Evolutionary conservation across 1,140 invertebrate genomes (phyloP).

Genomic region (Caenorhabditis remanei): DNA sequence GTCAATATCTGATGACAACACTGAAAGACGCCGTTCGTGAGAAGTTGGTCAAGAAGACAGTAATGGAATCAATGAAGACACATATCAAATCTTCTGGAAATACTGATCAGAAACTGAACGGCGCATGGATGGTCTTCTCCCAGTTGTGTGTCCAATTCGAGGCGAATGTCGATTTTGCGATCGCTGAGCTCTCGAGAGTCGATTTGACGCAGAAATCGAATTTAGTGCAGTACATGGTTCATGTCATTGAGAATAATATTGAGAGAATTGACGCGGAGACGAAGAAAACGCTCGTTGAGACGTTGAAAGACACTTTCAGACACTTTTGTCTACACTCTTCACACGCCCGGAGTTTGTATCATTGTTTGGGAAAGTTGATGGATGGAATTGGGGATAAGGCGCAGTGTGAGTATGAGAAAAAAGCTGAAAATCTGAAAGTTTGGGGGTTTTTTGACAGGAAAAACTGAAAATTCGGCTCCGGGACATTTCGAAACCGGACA

Average conservation of each 20-base stretch:
- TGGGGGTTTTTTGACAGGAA: too few species aligned
- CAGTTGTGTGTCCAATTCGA: slow-evolving; percentile 29
- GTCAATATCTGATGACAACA: slow-evolving; percentile 4
- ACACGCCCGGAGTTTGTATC: background rate
- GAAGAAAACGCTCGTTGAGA: background rate
- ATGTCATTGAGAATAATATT: slow-evolving; percentile 19
- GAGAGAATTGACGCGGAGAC: background rate
- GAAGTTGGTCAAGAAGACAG: background rate
- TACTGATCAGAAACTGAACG: background rate
- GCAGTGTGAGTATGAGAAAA: background rate
- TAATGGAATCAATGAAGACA: slow-evolving; percentile 24
- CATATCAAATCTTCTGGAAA: background rate
- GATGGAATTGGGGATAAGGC: slow-evolving; percentile 30
- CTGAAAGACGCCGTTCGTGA: slow-evolving; percentile 27
- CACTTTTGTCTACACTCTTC: slow-evolving; percentile 6
- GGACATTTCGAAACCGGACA: too few species aligned
- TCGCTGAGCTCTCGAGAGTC: background rate
- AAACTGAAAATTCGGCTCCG: too few species aligned
- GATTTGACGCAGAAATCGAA: background rate
- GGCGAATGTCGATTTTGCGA: background rate
- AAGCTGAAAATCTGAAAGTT: too few species aligned
- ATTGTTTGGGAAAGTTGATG: slow-evolving; percentile 30
- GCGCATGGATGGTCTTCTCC: slow-evolving; percentile 46
- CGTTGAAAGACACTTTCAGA: background rate
- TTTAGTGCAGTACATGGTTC: background rate